Conservation (phyloP, 1,140 invertebrate genomes). For the Lutraria rhynchaena region DNA sequence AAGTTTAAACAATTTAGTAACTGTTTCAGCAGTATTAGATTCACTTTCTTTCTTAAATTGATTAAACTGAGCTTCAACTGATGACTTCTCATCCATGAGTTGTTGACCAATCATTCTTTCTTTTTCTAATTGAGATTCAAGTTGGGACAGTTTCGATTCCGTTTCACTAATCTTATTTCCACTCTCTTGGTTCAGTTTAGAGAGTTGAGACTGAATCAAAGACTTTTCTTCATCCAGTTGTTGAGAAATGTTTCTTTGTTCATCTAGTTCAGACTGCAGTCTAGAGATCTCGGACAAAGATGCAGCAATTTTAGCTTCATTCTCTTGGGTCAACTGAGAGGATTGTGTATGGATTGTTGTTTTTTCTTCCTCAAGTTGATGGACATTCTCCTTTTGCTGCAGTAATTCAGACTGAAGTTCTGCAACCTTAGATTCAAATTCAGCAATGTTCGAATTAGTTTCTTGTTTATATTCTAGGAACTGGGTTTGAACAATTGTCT, state of each 20-base stretch:
- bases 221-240: constrained; percentile 1
- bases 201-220: background rate
- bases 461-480: too few relatives aligned
- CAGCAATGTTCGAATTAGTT: too few relatives aligned
- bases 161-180: background rate
- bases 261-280: background rate
- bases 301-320: background rate
- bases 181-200: too few relatives aligned
- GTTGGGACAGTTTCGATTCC: constrained; percentile 6
- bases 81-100: background rate
- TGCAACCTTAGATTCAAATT: too few relatives aligned
- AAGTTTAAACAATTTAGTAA: constrained; percentile 12
- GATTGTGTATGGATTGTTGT: background rate
- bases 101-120: constrained; percentile 36
- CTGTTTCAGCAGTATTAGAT: background rate
- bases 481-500: too few relatives aligned
- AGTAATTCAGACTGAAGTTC: background rate
- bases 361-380: background rate
- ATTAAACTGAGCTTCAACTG: background rate
- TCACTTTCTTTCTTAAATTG: background rate
- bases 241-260: background rate
- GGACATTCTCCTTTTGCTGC: background rate
- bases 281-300: too few relatives aligned
- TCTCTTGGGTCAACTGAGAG: background rate
- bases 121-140: constrained; percentile 23